Percentiles rank a stretch among this genome's conserved stretches.
These are phyloP conservation scores for Steinernema carpocapsae DNA, from an alignment of 2,888 invertebrate genomes.

Conservation along the genomic window DNA sequence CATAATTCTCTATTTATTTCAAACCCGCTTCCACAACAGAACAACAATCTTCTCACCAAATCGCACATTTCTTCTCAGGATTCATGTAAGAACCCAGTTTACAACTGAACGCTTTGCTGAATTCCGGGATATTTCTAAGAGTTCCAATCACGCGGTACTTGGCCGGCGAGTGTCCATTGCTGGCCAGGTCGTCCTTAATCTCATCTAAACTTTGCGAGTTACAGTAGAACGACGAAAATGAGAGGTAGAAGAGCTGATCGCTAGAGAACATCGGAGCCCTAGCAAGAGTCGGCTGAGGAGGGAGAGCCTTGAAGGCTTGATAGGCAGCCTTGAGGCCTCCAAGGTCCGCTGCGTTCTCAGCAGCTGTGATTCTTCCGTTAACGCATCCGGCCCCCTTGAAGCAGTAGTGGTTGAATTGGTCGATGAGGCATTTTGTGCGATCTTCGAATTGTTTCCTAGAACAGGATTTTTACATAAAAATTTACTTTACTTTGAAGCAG, in stretches of 20 bases:
- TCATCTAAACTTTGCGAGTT: background rate
- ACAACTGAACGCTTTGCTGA: conserved; percentile 32
- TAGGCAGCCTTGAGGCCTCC: conserved; percentile 72
- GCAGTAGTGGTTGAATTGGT: conserved; percentile 45
- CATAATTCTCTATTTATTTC: too few species aligned
- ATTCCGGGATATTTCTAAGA: conserved; percentile 37
- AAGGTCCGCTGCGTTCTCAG: conserved; percentile 73
- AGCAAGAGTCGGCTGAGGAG: conserved; percentile 37
- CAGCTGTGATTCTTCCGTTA: conserved; percentile 72
- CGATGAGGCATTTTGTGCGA: conserved; percentile 38
- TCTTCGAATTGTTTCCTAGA: conserved; percentile 37
- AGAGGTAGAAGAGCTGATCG: conserved; percentile 70
- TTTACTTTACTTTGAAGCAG: conserved; percentile 22
- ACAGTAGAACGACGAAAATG: conserved; percentile 73
- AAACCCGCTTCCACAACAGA: too few species aligned
- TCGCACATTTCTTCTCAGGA: conserved; percentile 29
- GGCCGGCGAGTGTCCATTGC: conserved; percentile 33
- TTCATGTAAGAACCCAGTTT: conserved; percentile 32
- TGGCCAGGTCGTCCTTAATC: background rate
- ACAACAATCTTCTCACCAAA: too few species aligned
- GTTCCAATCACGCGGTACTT: conserved; percentile 39
- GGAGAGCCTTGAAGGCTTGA: conserved; percentile 42
- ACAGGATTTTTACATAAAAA: background rate
- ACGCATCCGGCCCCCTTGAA: conserved; percentile 48
- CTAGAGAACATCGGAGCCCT: conserved; percentile 62